Evolutionary conservation across 2,797 vertebrate species (phyloP).

Genomic region (Balearica regulorum): DNA sequence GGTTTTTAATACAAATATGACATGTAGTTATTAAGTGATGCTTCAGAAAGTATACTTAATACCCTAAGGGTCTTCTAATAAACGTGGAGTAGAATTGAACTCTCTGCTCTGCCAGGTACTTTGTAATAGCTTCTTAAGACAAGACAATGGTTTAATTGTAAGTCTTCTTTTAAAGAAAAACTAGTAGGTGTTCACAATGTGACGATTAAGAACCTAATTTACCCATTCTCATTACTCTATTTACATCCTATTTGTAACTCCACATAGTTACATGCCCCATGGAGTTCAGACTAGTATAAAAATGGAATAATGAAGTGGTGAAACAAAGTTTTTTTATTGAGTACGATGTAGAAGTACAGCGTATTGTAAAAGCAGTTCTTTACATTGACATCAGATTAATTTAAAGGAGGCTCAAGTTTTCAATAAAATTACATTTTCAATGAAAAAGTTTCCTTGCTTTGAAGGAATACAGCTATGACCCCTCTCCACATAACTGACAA

Average conservation of each 20-base stretch:
- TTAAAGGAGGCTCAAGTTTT: not conserved
- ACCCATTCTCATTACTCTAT: slow-evolving; percentile 7
- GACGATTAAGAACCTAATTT: slow-evolving; percentile 27
- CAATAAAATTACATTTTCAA: not conserved
- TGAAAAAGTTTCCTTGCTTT: not conserved
- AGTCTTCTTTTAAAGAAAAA: not conserved
- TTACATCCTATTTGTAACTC: slow-evolving; percentile 7
- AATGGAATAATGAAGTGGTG: not conserved
- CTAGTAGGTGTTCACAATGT: not conserved
- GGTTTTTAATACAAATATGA: slow-evolving; percentile 16
- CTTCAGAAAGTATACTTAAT: not conserved
- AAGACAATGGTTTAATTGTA: slow-evolving; percentile 28
- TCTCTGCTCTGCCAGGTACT: not conserved
- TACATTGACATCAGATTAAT: not conserved
- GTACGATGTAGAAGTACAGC: not conserved
- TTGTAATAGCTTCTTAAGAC: slow-evolving; percentile 16
- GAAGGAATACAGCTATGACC: not conserved
- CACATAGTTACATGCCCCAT: not conserved
- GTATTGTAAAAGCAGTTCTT: not conserved
- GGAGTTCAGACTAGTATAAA: not conserved
- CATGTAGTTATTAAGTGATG: slow-evolving; percentile 4
- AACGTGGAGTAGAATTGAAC: slow-evolving; percentile 13
- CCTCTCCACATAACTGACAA: not conserved
- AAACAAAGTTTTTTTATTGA: not conserved
- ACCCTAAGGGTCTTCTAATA: slow-evolving; percentile 17